Evolutionary conservation across 2,113 vertebrate genomes (phyloP).

Genomic region (Bubo scandiacus): DNA sequence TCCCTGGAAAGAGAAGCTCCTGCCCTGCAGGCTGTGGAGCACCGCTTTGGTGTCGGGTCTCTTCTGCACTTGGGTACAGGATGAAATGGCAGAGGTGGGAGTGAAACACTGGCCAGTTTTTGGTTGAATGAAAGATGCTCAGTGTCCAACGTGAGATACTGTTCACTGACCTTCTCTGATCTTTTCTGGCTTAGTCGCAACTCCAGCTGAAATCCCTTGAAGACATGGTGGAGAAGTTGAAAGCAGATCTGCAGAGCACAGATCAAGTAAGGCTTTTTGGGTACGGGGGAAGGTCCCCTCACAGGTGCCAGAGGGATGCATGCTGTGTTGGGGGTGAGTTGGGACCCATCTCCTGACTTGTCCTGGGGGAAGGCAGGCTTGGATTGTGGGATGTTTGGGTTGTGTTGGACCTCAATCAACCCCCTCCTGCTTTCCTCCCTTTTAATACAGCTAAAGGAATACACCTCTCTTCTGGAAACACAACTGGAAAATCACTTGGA

Average conservation of each 20-base stretch:
- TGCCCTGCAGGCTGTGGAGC: background rate
- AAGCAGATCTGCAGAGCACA: conserved; percentile 80
- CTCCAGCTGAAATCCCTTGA: conserved; percentile 82
- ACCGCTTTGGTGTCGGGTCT: background rate
- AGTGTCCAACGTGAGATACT: rapidly evolving
- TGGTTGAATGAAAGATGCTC: background rate
- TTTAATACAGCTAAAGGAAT: conserved; percentile 81
- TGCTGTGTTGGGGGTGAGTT: background rate
- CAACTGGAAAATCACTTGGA: conserved; percentile 90
- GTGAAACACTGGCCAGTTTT: background rate
- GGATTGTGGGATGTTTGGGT: background rate
- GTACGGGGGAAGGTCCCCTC: background rate
- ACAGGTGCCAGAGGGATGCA: rapidly evolving
- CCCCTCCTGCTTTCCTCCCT: background rate
- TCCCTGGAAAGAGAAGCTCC: background rate
- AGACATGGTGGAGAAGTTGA: conserved; percentile 74
- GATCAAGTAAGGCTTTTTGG: conserved; percentile 75
- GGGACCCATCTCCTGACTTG: background rate
- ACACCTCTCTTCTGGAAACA: conserved; percentile 84
- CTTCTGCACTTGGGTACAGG: background rate
- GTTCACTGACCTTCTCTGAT: background rate
- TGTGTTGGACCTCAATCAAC: background rate
- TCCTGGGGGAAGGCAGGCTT: background rate
- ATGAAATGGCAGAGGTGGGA: background rate
- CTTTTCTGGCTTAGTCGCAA: conserved; percentile 74